A percentile compares a stretch with the other conserved stretches of the same genome.
Evolutionary conservation across 1,140 invertebrate species (phyloP).

Genomic region (Cephus cinctus): DNA sequence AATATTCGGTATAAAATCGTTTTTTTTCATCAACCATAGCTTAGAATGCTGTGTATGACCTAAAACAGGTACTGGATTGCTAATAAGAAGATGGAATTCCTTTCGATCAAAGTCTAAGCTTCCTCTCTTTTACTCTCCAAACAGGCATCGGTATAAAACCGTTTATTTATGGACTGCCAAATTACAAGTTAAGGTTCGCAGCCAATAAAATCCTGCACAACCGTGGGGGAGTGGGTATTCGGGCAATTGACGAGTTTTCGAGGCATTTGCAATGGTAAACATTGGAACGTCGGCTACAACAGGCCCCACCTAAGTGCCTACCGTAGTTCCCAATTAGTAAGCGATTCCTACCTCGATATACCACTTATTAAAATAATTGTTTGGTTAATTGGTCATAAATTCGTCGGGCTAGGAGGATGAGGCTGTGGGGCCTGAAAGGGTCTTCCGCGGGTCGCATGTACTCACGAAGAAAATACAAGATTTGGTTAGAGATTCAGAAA

Average conservation of each 20-base stretch:
- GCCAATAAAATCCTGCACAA: slow-evolving; percentile 3
- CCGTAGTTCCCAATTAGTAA: slow-evolving; percentile 7
- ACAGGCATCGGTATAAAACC: slow-evolving; percentile 7
- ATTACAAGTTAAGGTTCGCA: slow-evolving; percentile 7
- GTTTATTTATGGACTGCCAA: slow-evolving; percentile 7
- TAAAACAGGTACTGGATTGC: too few species aligned
- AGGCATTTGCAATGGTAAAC: slow-evolving; percentile 8
- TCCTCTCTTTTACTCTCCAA: too few species aligned
- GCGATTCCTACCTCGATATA: slow-evolving; percentile 5
- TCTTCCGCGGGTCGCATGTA: too few species aligned
- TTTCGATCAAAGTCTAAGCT: too few species aligned
- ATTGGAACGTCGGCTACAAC: slow-evolving; percentile 1
- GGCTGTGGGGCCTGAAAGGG: too few species aligned
- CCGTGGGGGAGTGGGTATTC: neutral
- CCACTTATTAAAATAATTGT: slow-evolving; percentile 9
- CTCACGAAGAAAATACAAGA: too few species aligned
- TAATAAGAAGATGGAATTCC: too few species aligned
- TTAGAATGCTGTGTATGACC: too few species aligned
- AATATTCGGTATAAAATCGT: too few species aligned
- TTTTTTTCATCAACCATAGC: too few species aligned
- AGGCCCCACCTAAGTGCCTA: neutral
- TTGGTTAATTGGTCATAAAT: slow-evolving; percentile 8
- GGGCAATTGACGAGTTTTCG: slow-evolving; percentile 6
- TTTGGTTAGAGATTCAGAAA: too few species aligned
- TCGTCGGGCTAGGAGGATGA: neutral